Base-by-base conservation (phyloP, 37 sponge, comb jelly and placozoan genomes). In the Dysidea cf. avara region DNA sequence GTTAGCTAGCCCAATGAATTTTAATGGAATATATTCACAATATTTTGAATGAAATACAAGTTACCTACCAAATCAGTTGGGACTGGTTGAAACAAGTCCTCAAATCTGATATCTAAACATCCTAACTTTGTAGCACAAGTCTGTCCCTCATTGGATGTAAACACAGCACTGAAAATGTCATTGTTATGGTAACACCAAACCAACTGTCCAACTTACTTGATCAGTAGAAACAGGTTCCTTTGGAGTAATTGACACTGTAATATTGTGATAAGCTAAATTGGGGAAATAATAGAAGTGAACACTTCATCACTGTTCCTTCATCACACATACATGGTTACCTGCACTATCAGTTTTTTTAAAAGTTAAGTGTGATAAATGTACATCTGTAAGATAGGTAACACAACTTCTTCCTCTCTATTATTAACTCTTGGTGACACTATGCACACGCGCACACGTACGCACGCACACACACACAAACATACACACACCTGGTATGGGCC, bases 71-170 rank as follows among this genome's bases (percentile, higher is more conserved):
- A 43, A 12, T 43, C 46, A 43, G 9, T 43, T 56, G 73, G 73
- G 13, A 54, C 56, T 36, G 38, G 40, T 29, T 68, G 81, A 68
- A 86, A 80, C 34, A 86, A 64, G 24, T 86, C 86, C 33, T 61
- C 50, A 68, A 86, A 86, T 14, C 48, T 22, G 3, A 86, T 43
- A 30, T 64, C 39, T 16, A 86, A 29, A 5, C 67, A 43, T 12
- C 37, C 29, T 21, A 86, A 63, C 1, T 40, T 22, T 17, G 70
- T 61, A 25, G 63, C 37, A 60, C 62, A 86, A 0, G 86, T 80
- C 30, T 64, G 35, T 18, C 86, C 86, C 37, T 86, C 76, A 26
- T 74, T 80, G 39, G 40, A 61, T 21, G 73, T 86, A 40, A 86
- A 86, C 56, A 78, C 65, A 49, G 74, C 79, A 53, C 85, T 84